Evolutionary conservation across 2,113 vertebrate species (phyloP).

Genomic region (Channa argus): DNA sequence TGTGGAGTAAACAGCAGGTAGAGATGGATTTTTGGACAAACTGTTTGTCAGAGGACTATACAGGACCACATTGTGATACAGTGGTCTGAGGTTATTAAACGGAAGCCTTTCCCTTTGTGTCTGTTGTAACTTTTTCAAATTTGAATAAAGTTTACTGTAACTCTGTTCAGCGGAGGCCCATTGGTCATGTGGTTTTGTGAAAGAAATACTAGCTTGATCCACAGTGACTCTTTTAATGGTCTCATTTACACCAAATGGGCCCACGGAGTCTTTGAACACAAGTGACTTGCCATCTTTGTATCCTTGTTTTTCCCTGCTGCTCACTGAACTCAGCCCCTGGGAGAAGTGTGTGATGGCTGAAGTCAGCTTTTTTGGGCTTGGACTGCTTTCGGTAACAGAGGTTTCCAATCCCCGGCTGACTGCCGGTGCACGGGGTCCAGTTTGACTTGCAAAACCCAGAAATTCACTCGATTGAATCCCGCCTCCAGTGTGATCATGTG

Average conservation of each 20-base stretch:
- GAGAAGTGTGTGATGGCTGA: constrained; percentile 20
- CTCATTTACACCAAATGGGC: background rate
- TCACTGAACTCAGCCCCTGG: background rate
- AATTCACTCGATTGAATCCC: constrained; percentile 26
- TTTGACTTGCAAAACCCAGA: constrained; percentile 5
- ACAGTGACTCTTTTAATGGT: background rate
- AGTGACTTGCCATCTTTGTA: constrained; percentile 12
- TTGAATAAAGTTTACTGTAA: background rate
- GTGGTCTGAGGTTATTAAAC: background rate
- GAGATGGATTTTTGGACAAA: background rate
- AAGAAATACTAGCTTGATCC: background rate
- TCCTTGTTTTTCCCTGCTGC: background rate
- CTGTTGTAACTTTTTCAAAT: background rate
- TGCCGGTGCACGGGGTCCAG: background rate
- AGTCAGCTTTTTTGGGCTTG: constrained; percentile 5
- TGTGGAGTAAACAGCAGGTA: background rate
- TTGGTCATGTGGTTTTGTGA: background rate
- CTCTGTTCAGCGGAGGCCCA: background rate
- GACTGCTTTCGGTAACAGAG: constrained; percentile 17
- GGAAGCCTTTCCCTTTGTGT: background rate
- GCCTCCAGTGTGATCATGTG: constrained; percentile 9
- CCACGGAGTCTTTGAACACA: constrained; percentile 39
- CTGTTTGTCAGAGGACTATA: background rate
- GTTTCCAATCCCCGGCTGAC: background rate
- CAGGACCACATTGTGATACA: background rate